Evolutionary conservation across 2,888 invertebrate genomes (phyloP).

Genomic region (Melolontha melolontha): DNA sequence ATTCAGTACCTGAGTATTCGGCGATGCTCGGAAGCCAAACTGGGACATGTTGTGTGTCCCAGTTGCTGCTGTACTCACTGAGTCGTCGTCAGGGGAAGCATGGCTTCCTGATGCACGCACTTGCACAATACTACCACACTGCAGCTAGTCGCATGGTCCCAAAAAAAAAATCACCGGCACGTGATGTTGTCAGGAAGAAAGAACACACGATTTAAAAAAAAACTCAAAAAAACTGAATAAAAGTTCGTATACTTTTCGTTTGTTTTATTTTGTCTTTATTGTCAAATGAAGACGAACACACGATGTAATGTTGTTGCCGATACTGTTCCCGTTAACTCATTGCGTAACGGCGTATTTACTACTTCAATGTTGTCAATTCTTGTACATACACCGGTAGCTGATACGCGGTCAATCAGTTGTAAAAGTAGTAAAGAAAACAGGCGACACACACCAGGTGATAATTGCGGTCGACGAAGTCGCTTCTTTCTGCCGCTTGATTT

Average conservation of each 20-base stretch:
- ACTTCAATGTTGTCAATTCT: constrained; percentile 9
- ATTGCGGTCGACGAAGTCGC: constrained; percentile 69
- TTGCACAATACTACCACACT: constrained; percentile 46
- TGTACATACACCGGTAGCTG: constrained; percentile 5
- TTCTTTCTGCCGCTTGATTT: constrained; percentile 69
- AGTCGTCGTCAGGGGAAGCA: constrained; percentile 63
- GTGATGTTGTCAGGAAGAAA: constrained; percentile 44
- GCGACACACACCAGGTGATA: constrained; percentile 63
- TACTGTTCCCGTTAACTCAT: no score
- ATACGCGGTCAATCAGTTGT: constrained; percentile 14
- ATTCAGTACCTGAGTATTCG: constrained; percentile 71
- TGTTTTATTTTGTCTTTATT: no score
- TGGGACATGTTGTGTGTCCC: constrained; percentile 76
- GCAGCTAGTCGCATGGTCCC: constrained; percentile 48
- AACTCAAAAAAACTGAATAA: no score
- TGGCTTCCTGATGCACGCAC: constrained; percentile 60
- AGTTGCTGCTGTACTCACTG: constrained; percentile 64
- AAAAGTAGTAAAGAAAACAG: constrained; percentile 41
- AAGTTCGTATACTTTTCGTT: no score
- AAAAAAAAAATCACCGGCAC: constrained; percentile 47
- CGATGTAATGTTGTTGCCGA: no score
- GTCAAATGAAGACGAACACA: no score
- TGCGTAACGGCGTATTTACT: no score
- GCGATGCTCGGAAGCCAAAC: constrained; percentile 76
- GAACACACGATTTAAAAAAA: constrained; percentile 28